Evolutionary conservation across 2,888 invertebrate genomes (phyloP).

Genomic region (Athetis lepigone): DNA sequence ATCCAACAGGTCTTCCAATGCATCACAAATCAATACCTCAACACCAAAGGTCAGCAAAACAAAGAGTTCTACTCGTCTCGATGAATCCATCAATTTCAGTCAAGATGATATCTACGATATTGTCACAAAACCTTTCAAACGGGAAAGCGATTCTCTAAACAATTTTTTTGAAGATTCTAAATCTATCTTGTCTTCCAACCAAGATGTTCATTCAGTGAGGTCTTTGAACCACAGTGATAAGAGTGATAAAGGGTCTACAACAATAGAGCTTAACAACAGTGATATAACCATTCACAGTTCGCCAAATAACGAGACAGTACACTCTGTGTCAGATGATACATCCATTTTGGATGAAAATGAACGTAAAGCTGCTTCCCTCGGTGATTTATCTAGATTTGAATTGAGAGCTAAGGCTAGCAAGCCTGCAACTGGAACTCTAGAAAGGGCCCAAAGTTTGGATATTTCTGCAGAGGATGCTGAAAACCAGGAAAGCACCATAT

Average conservation of each 20-base stretch:
- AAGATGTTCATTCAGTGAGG: conserved; percentile 83
- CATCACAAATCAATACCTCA: conserved; percentile 84
- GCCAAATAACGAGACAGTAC: conserved; percentile 88
- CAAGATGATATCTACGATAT: conserved; percentile 90
- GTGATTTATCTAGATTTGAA: conserved; percentile 94
- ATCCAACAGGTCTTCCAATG: conserved; percentile 69
- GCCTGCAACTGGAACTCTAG: conserved; percentile 91
- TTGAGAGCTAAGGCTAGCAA: conserved; percentile 83
- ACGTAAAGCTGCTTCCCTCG: conserved; percentile 94
- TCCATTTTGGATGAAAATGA: conserved; percentile 91
- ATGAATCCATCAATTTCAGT: conserved; percentile 85
- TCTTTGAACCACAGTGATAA: conserved; percentile 87
- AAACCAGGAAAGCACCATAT: conserved; percentile 82
- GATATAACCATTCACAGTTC: conserved; percentile 94
- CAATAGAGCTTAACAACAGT: conserved; percentile 93
- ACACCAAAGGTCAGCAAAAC: conserved; percentile 87
- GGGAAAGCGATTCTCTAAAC: conserved; percentile 87
- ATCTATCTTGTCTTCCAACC: conserved; percentile 87
- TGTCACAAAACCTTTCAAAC: conserved; percentile 86
- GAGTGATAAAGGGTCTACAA: conserved; percentile 91
- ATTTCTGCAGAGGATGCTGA: conserved; percentile 91
- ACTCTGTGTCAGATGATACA: conserved; percentile 84
- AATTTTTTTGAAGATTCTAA: conserved; percentile 87
- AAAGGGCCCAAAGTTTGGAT: conserved; percentile 95
- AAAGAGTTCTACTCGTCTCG: conserved; percentile 78